Conservation (phyloP, 2,113 vertebrate genomes). For the Psittacara wagleri region DNA sequence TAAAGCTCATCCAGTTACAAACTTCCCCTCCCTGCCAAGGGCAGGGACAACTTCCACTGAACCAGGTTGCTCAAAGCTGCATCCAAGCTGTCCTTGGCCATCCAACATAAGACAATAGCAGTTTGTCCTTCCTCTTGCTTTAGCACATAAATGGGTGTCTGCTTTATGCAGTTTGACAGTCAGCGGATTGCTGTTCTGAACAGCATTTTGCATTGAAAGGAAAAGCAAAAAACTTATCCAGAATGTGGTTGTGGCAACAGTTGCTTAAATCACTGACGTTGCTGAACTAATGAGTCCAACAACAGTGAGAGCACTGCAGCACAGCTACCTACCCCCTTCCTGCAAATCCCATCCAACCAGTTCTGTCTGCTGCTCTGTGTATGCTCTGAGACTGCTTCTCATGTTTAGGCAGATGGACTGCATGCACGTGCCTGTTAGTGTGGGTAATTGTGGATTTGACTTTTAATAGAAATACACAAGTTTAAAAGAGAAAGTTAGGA, state of each 20-base stretch:
- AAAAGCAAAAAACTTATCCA: background rate
- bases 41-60: background rate
- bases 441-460: background rate
- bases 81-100: background rate
- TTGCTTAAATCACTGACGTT: background rate
- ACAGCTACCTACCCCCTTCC: rapidly evolving
- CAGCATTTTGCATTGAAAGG: background rate
- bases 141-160: background rate
- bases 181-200: background rate
- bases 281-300: background rate
- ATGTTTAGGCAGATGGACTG: background rate
- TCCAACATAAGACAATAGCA: background rate
- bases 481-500: background rate
- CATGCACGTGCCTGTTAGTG: rapidly evolving
- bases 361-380: rapidly evolving
- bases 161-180: background rate
- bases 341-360: background rate
- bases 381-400: rapidly evolving
- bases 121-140: background rate
- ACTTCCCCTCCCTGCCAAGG: background rate
- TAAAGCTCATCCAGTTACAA: background rate
- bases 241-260: background rate
- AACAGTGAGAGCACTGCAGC: background rate
- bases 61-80: background rate
- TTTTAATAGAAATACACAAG: background rate